Evolutionary conservation across 2,113 vertebrate genomes (phyloP).

Genomic region (Girardinichthys multiradiatus): DNA sequence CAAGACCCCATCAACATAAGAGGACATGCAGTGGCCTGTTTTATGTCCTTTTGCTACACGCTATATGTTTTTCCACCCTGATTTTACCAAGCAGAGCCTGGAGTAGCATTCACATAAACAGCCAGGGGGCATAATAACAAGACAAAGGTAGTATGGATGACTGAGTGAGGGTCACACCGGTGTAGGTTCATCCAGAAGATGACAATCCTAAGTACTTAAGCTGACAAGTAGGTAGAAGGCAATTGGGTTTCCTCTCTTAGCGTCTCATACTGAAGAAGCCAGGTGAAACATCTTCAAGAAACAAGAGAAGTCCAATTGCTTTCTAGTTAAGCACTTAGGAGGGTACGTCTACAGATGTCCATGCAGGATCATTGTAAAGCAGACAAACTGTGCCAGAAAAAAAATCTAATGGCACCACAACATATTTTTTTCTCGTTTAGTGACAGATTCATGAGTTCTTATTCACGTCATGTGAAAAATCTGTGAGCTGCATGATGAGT

Average conservation of each 20-base stretch:
- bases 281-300: no score
- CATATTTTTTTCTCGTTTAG: slow-evolving; percentile 24
- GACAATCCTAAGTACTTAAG: no score
- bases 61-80: slow-evolving; percentile 31
- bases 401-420: slow-evolving; percentile 17
- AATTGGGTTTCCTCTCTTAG: no score
- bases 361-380: neutral
- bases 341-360: slow-evolving; percentile 3
- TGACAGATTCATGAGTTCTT: neutral
- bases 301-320: no score
- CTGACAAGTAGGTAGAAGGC: no score
- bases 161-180: neutral
- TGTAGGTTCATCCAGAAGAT: no score
- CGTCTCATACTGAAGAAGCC: no score
- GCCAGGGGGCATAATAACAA: slow-evolving; percentile 40
- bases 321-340: no score
- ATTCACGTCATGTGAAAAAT: slow-evolving; percentile 22
- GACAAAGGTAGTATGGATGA: slow-evolving; percentile 18
- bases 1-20: neutral
- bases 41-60: slow-evolving; percentile 34
- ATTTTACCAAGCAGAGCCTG: slow-evolving; percentile 34
- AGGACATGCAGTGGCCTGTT: slow-evolving; percentile 16
- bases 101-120: slow-evolving; percentile 45
- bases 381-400: neutral
- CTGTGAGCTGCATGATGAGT: slow-evolving; percentile 26